Conservation (phyloP, 2,113 vertebrate species). For the Seriola dumerili region DNA sequence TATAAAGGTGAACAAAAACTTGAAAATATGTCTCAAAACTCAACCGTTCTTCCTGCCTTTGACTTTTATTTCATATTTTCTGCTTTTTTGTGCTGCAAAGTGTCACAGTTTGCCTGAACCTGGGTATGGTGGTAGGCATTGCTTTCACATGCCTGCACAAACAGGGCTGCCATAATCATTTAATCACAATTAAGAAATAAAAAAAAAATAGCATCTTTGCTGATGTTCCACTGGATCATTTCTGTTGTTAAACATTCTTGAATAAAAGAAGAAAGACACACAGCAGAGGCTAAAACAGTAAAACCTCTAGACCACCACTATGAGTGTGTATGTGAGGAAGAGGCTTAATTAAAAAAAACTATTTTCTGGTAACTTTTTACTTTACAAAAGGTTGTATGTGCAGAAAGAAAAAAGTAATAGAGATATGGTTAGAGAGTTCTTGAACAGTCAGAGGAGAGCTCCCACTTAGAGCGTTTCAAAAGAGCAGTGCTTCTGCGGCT, state of each 20-base stretch:
- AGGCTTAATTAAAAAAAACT: conserved; percentile 73
- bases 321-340: neutral
- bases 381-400: conserved; percentile 37
- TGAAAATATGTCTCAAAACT: neutral
- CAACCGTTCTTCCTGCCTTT: neutral
- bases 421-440: conserved; percentile 16
- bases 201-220: neutral
- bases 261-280: conserved; percentile 22
- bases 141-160: neutral
- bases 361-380: conserved; percentile 68
- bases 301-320: neutral
- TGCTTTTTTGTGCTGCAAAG: neutral
- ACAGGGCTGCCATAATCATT: neutral
- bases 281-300: conserved; percentile 2
- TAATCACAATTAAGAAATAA: conserved; percentile 7
- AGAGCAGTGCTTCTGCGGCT: conserved; percentile 15
- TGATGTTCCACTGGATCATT: neutral
- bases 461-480: conserved; percentile 25
- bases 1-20: neutral
- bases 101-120: neutral
- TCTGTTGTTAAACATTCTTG: neutral
- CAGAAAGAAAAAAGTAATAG: conserved; percentile 5
- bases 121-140: neutral
- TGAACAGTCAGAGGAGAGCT: neutral
- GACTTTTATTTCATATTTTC: neutral